These are phyloP conservation scores for Bryconaethiops microstoma DNA, from an alignment of 2,797 vertebrate genomes.

Conservation along the genomic window DNA sequence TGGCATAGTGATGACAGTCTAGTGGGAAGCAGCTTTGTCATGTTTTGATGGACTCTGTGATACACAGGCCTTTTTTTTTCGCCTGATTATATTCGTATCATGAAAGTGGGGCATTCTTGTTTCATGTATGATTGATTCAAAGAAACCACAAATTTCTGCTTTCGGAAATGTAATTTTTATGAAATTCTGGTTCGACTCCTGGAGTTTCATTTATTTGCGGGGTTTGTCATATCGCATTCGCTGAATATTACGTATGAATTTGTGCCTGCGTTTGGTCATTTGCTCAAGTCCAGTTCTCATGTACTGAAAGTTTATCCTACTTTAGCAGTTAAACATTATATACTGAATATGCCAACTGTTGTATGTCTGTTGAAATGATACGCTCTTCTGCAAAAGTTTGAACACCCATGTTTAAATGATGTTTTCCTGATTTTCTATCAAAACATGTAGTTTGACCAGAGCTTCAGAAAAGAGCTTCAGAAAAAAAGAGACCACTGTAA, in stretches of 20 bases:
- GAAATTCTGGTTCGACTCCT: background rate
- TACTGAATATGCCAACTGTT: no score
- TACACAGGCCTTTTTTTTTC: slow-evolving; percentile 12
- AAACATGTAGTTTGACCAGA: no score
- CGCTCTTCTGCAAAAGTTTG: no score
- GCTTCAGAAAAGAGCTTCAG: no score
- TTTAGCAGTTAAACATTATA: background rate
- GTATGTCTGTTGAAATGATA: no score
- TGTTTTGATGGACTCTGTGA: slow-evolving; percentile 43
- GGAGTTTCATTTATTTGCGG: background rate
- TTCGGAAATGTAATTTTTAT: background rate
- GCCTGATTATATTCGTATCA: background rate
- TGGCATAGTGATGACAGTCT: slow-evolving; percentile 45
- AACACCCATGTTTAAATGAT: no score
- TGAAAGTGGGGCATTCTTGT: background rate
- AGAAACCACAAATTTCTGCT: background rate
- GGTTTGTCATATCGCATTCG: background rate
- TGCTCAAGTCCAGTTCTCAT: background rate
- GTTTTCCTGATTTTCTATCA: no score
- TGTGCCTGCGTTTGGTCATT: background rate
- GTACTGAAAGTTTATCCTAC: background rate
- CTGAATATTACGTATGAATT: background rate
- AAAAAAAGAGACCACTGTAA: no score
- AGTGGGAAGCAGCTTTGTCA: slow-evolving; percentile 37
- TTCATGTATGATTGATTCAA: slow-evolving; percentile 1